These are phyloP conservation scores for Galeopsomyia nigrocyanea DNA, from an alignment of 2,888 invertebrate genomes.

Conservation along the genomic window DNA sequence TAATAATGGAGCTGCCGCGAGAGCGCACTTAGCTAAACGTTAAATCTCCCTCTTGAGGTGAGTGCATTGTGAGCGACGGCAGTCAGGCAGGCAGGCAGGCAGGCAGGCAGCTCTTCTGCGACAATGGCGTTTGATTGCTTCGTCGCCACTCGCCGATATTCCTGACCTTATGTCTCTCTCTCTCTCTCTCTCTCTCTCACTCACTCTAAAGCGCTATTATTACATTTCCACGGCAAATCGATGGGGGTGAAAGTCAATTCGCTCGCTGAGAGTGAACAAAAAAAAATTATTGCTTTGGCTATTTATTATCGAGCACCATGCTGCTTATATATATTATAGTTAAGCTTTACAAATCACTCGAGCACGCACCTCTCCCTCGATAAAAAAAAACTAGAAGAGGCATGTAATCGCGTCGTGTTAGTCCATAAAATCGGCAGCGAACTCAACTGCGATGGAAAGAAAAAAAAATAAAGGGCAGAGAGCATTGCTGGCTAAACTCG, in stretches of 20 bases:
- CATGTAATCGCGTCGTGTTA: slow-evolving; percentile 33
- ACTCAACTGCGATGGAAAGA: background rate
- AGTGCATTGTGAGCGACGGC: slow-evolving; percentile 33
- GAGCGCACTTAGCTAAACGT: slow-evolving; percentile 58
- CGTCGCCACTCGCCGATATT: slow-evolving; percentile 36
- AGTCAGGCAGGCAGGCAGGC: no score
- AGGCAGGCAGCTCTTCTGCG: slow-evolving; percentile 17
- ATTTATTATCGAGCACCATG: no score
- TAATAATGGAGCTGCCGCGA: slow-evolving; percentile 52
- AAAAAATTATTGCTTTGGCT: no score
- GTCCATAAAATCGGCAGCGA: slow-evolving; percentile 19
- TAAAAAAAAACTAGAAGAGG: slow-evolving; percentile 19
- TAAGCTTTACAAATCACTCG: background rate
- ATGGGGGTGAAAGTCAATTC: background rate
- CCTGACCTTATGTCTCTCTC: slow-evolving; percentile 5
- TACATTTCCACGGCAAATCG: background rate
- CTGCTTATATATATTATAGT: no score
- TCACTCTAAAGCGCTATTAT: no score
- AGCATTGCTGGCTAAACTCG: background rate
- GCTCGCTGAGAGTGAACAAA: no score
- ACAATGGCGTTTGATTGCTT: slow-evolving; percentile 56
- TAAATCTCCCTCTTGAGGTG: slow-evolving; percentile 45
- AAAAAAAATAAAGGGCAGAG: slow-evolving; percentile 4
- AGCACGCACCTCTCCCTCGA: slow-evolving; percentile 8
- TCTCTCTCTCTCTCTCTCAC: slow-evolving; percentile 4